Conservation (phyloP, 1,140 invertebrate genomes). For the Macrostomum lignano region DNA sequence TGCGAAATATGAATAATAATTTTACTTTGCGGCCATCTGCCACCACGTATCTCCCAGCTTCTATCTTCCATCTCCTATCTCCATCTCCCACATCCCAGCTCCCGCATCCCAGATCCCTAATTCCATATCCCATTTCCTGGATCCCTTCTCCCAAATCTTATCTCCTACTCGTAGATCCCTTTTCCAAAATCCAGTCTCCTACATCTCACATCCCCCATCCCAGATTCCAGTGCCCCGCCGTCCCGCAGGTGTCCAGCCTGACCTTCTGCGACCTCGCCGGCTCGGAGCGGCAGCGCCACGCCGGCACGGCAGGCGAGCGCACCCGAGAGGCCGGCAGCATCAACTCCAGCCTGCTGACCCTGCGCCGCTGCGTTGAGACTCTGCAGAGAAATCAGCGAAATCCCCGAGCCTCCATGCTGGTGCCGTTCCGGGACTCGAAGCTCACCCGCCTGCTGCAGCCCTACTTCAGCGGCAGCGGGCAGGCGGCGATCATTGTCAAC, state of each 20-base stretch:
- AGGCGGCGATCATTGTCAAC: constrained; percentile 48
- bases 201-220: no score
- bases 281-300: constrained; percentile 53
- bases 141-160: no score
- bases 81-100: no score
- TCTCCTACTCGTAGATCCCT: no score
- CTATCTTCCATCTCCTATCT: no score
- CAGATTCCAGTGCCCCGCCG: no score
- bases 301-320: constrained; percentile 47
- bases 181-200: no score
- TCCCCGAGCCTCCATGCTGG: constrained; percentile 17
- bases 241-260: constrained; percentile 13
- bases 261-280: constrained; percentile 52
- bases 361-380: constrained; percentile 50
- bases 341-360: constrained; percentile 54
- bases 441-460: constrained; percentile 38
- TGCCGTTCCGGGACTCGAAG: constrained; percentile 51
- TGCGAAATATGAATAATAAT: no score
- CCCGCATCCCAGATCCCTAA: no score
- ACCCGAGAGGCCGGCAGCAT: constrained; percentile 62
- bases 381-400: constrained; percentile 25
- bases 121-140: no score
- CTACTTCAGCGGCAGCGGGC: constrained; percentile 37
- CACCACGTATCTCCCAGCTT: no score
- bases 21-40: no score